phyloP scores from a whole-genome alignment of 2,797 vertebrate species.

The Sebastes taczanowskii region DNA sequence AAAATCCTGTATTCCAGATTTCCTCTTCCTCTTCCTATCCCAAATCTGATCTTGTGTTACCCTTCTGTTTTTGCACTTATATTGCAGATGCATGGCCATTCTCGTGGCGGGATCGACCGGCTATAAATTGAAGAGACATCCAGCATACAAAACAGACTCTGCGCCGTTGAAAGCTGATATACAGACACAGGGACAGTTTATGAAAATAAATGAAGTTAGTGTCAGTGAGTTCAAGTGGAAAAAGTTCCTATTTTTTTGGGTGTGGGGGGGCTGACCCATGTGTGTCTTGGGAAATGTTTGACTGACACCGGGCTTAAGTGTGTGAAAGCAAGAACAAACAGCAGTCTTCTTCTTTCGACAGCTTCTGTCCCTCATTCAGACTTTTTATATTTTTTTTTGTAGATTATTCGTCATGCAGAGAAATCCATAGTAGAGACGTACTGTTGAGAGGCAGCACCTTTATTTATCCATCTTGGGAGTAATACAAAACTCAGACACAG shows the following conservation, averaged over 20 bases:
- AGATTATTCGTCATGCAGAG: conserved; percentile 2
- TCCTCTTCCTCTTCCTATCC: conserved; percentile 23
- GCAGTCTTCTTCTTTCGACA: not conserved
- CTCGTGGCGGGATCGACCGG: not conserved
- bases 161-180: conserved; percentile 34
- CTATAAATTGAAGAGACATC: conserved; percentile 54
- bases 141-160: conserved; percentile 26
- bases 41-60: conserved; percentile 53
- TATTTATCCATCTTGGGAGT: conserved; percentile 23
- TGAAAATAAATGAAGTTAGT: conserved; percentile 43
- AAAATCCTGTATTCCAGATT: conserved; percentile 23
- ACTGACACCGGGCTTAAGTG: conserved; percentile 62
- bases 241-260: conserved; percentile 42
- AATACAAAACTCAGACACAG: conserved; percentile 41
- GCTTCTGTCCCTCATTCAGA: not conserved
- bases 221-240: conserved; percentile 68
- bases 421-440: conserved; percentile 2
- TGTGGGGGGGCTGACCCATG: conserved; percentile 33
- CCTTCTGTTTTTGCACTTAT: conserved; percentile 66
- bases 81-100: conserved; percentile 16
- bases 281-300: conserved; percentile 53
- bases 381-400: conserved; percentile 6
- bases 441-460: conserved; percentile 15
- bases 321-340: conserved; percentile 34
- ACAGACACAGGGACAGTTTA: conserved; percentile 40